Percentiles rank a stretch among this genome's conserved stretches.
These are phyloP conservation scores for Macaria notata DNA, from an alignment of 2,888 invertebrate genomes.

Conservation along the genomic window DNA sequence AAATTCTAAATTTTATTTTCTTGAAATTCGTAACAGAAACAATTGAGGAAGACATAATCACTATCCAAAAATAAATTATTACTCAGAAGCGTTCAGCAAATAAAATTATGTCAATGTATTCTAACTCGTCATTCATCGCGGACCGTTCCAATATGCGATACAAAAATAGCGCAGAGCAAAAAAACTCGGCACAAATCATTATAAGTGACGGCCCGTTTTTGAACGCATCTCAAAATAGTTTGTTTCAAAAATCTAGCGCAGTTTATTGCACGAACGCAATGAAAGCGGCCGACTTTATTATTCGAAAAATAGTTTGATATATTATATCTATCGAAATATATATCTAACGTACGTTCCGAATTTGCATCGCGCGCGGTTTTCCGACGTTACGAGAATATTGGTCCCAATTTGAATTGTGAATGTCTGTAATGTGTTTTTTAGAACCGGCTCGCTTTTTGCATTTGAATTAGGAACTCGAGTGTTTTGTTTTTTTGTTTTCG, in stretches of 20 bases:
- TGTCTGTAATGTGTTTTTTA: conserved; percentile 26
- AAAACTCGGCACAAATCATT: neutral
- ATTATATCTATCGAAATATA: too few relatives aligned
- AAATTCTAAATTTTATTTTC: too few relatives aligned
- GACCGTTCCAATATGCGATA: neutral
- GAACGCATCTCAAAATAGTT: conserved; percentile 52
- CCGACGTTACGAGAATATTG: conserved; percentile 16
- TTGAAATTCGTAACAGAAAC: too few relatives aligned
- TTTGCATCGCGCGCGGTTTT: conserved; percentile 29
- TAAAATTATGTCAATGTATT: neutral
- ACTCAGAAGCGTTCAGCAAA: neutral
- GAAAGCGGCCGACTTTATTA: conserved; percentile 45
- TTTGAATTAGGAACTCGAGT: conserved; percentile 11
- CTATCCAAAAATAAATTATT: too few relatives aligned
- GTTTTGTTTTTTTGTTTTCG: too few relatives aligned
- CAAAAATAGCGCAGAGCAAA: neutral
- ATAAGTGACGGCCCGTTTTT: conserved; percentile 12
- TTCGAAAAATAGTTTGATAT: conserved; percentile 12
- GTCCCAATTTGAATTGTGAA: conserved; percentile 33
- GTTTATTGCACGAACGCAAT: conserved; percentile 48
- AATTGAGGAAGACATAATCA: too few relatives aligned
- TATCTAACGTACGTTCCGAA: conserved; percentile 29
- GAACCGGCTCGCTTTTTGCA: conserved; percentile 17
- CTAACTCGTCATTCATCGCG: neutral
- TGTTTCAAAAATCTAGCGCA: conserved; percentile 38